Evolutionary conservation across 2,797 vertebrate species (phyloP).

Genomic region (Sebastes kiyomatsui): DNA sequence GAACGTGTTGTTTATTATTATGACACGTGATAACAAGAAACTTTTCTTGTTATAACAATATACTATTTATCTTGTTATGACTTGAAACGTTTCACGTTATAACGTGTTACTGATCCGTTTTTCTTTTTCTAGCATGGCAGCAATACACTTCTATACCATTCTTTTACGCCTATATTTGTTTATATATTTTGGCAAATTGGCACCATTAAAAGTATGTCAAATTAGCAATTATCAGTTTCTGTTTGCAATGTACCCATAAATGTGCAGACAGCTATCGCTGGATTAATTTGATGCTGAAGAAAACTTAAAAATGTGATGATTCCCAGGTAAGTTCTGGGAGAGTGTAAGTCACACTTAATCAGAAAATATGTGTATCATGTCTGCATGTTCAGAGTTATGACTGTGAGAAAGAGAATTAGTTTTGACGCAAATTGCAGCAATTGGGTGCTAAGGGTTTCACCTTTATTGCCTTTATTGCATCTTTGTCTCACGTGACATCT

Average conservation of each 20-base stretch:
- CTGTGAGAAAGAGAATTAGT: neutral
- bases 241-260: neutral
- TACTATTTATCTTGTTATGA: too few relatives aligned
- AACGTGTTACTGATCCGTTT: too few relatives aligned
- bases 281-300: neutral
- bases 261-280: neutral
- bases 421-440: neutral
- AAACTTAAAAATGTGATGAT: neutral
- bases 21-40: too few relatives aligned
- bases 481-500: neutral
- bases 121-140: too few relatives aligned
- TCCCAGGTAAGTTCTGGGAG: neutral
- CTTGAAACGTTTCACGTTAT: too few relatives aligned
- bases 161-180: too few relatives aligned
- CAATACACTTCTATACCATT: too few relatives aligned
- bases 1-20: too few relatives aligned
- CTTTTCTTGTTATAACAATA: too few relatives aligned
- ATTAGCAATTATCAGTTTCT: neutral
- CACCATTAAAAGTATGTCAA: neutral
- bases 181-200: neutral
- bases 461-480: neutral
- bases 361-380: neutral
- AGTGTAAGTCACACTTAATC: neutral
- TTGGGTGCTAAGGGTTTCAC: neutral
- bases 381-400: neutral